Percentiles rank a stretch among this genome's conserved stretches.
phyloP scores from a whole-genome alignment of 2,888 invertebrate species.

The Amorpha juglandis region DNA sequence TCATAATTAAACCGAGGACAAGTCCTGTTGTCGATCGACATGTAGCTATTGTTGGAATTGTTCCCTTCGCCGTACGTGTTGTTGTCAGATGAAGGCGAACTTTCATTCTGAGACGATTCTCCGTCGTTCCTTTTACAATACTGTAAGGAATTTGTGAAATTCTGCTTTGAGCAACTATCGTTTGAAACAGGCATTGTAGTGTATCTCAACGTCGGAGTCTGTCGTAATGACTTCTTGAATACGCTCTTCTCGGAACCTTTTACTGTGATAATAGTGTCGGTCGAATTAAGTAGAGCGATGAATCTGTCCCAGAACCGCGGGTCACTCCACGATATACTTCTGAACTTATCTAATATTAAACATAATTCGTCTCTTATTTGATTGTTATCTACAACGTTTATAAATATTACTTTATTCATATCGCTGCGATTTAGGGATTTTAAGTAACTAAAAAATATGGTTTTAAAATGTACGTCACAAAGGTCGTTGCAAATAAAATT shows the following conservation, averaged over 20 bases:
- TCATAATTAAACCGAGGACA: conserved; percentile 84
- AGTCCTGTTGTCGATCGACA: conserved; percentile 85
- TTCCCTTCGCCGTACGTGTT: conserved; percentile 87
- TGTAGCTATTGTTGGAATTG: conserved; percentile 87
- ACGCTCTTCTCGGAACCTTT: conserved; percentile 75
- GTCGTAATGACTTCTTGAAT: conserved; percentile 80
- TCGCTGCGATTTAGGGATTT: conserved; percentile 78
- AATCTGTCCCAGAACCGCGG: conserved; percentile 94
- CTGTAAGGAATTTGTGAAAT: conserved; percentile 79
- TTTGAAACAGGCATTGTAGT: conserved; percentile 84
- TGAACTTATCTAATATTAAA: conserved; percentile 82
- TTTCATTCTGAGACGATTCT: conserved; percentile 84
- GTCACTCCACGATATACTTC: conserved; percentile 89
- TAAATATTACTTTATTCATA: conserved; percentile 76
- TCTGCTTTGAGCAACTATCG: conserved; percentile 83
- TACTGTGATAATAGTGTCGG: conserved; percentile 80
- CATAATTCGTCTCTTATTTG: conserved; percentile 77
- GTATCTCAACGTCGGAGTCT: conserved; percentile 79
- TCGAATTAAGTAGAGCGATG: conserved; percentile 90
- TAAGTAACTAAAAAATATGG: conserved; percentile 79
- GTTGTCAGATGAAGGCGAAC: conserved; percentile 81
- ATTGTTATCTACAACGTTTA: conserved; percentile 76
- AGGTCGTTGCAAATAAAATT: conserved; percentile 79
- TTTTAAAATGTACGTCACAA: conserved; percentile 78
- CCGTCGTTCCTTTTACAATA: conserved; percentile 77